A percentile compares a stretch with the other conserved stretches of the same genome.
Evolutionary conservation across 1,140 invertebrate genomes (phyloP).

Genomic region (Watersipora subatra): DNA sequence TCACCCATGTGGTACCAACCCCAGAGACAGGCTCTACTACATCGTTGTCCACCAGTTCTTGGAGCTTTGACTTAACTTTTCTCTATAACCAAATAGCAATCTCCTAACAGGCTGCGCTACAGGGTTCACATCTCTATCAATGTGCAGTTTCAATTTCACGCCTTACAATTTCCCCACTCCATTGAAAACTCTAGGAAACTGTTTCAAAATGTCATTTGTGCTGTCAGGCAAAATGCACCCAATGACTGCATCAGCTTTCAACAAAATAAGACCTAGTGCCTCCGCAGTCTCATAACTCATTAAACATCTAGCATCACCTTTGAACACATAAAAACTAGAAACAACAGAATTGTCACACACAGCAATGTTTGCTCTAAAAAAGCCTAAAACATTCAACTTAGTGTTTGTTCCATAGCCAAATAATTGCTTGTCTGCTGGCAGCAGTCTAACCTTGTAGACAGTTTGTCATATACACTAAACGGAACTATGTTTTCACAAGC

Average conservation of each 20-base stretch:
- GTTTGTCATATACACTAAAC: background rate
- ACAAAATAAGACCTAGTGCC: background rate
- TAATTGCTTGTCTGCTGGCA: background rate
- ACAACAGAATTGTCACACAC: background rate
- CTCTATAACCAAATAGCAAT: background rate
- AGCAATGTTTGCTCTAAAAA: background rate
- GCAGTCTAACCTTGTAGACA: background rate
- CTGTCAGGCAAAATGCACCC: background rate
- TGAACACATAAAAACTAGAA: background rate
- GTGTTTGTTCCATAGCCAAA: background rate
- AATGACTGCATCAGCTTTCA: background rate
- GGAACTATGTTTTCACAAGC: background rate
- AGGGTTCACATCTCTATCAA: background rate
- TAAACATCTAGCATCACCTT: background rate
- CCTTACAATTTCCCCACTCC: background rate
- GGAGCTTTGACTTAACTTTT: background rate
- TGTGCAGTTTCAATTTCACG: background rate
- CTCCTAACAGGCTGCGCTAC: background rate
- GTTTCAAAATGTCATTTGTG: background rate
- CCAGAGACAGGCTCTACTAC: background rate
- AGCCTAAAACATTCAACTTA: background rate
- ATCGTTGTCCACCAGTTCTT: background rate
- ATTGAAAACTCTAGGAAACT: background rate
- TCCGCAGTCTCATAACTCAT: background rate
- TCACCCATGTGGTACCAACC: conserved; percentile 24